phyloP scores from a whole-genome alignment of 1,140 invertebrate species.

The Sycobia sp. region DNA sequence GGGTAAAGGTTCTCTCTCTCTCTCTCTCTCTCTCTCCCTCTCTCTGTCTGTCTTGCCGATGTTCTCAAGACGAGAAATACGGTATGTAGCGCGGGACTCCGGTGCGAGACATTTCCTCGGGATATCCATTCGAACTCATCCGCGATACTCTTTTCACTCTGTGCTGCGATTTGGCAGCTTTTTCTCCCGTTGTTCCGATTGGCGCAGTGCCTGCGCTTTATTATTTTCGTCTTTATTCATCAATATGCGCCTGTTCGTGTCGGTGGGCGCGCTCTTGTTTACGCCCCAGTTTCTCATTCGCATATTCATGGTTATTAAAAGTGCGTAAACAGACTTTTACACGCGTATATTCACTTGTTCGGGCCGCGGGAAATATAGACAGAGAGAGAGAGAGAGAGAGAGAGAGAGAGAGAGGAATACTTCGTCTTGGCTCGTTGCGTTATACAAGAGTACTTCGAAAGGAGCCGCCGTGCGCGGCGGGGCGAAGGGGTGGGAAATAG shows the following conservation, averaged over 20 bases:
- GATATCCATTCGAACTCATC: too few relatives aligned
- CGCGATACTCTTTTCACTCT: too few relatives aligned
- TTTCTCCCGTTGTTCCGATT: neutral
- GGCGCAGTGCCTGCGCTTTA: too few relatives aligned
- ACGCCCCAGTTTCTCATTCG: neutral
- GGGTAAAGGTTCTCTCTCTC: conserved; percentile 36
- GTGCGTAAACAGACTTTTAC: neutral
- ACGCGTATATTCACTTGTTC: neutral
- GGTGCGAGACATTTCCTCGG: too few relatives aligned
- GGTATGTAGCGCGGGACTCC: too few relatives aligned
- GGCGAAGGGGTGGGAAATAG: neutral
- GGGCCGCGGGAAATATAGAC: neutral
- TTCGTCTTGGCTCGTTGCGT: too few relatives aligned
- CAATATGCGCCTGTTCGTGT: neutral
- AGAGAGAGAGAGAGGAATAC: neutral
- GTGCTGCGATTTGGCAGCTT: too few relatives aligned
- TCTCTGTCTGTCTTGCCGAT: too few relatives aligned
- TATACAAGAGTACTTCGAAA: too few relatives aligned
- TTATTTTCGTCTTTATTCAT: neutral
- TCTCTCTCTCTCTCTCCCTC: conserved; percentile 32
- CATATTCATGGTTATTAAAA: neutral
- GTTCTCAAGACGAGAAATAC: conserved; percentile 4
- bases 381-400: neutral
- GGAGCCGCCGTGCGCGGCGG: neutral
- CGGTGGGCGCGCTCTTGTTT: neutral